These are phyloP conservation scores for Isotomurus palustris DNA, from an alignment of 2,888 invertebrate species.

Conservation along the genomic window DNA sequence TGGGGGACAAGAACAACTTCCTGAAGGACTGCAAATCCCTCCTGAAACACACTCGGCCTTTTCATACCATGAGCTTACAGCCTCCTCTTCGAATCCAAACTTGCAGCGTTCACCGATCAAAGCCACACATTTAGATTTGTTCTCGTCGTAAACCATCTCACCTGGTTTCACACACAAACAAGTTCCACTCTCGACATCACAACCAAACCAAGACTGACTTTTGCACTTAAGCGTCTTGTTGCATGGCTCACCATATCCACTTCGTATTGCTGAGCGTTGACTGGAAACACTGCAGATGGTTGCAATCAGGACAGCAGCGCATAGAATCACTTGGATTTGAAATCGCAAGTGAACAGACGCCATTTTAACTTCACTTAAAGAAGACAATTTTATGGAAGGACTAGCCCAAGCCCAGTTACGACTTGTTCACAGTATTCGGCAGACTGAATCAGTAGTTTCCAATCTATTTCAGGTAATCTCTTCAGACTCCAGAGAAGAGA, in stretches of 20 bases:
- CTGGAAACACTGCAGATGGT: too few relatives aligned
- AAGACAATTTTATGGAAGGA: too few relatives aligned
- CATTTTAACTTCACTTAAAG: too few relatives aligned
- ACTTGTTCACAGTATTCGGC: too few relatives aligned
- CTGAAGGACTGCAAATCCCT: not conserved
- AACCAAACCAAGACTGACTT: conserved; percentile 4
- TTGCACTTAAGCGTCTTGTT: conserved; percentile 2
- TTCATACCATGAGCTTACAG: not conserved
- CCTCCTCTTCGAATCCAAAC: not conserved
- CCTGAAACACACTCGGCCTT: not conserved
- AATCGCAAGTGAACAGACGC: too few relatives aligned
- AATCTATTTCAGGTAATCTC: too few relatives aligned
- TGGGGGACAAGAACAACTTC: not conserved
- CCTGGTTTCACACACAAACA: conserved; percentile 1
- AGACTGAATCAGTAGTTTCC: too few relatives aligned
- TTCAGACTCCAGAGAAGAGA: too few relatives aligned
- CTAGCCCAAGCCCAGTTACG: too few relatives aligned
- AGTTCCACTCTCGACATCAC: not conserved
- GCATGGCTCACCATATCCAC: not conserved
- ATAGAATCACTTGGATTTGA: too few relatives aligned
- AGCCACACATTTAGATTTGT: not conserved
- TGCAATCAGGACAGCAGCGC: too few relatives aligned
- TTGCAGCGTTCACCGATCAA: conserved; percentile 4
- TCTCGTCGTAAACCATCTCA: conserved; percentile 1
- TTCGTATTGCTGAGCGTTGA: too few relatives aligned